phyloP scores from a whole-genome alignment of 1,140 invertebrate genomes.

The Hylaeus volcanicus region DNA sequence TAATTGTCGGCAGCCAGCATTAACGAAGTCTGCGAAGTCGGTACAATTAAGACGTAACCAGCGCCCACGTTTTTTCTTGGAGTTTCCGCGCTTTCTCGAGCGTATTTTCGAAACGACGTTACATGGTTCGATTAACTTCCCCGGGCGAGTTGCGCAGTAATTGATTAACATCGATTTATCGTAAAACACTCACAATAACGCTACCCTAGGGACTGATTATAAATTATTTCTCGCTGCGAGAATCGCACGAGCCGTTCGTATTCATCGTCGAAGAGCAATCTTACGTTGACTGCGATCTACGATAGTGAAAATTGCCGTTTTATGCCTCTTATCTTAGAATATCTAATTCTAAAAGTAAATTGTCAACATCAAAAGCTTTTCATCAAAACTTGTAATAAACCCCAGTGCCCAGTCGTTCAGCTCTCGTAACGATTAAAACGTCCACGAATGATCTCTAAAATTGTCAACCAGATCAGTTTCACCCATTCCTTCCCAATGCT shows the following conservation, averaged over 20 bases:
- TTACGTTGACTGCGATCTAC: constrained; percentile 8
- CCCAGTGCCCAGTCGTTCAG: too few species aligned
- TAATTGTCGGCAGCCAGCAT: constrained; percentile 47
- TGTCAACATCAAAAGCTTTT: too few species aligned
- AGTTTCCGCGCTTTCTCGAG: neutral
- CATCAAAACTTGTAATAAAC: too few species aligned
- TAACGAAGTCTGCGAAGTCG: constrained; percentile 51
- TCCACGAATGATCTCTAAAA: too few species aligned
- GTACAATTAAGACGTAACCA: constrained; percentile 55
- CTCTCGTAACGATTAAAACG: too few species aligned
- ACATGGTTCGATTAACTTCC: constrained; percentile 29
- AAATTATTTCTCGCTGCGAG: neutral
- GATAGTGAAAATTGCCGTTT: constrained; percentile 1
- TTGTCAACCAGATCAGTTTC: too few species aligned
- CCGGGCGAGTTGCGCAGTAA: neutral
- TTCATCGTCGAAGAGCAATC: constrained; percentile 18
- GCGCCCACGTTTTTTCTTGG: constrained; percentile 9
- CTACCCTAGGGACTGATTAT: neutral
- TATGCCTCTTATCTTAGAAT: too few species aligned
- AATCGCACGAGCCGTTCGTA: constrained; percentile 1
- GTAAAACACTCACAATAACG: neutral
- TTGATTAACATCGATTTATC: constrained; percentile 1
- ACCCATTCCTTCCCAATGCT: neutral
- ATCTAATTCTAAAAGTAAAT: too few species aligned
- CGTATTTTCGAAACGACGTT: constrained; percentile 13